These are phyloP conservation scores for Drosophila novamexicana DNA, from an alignment of 1,140 invertebrate species.

Conservation along the genomic window DNA sequence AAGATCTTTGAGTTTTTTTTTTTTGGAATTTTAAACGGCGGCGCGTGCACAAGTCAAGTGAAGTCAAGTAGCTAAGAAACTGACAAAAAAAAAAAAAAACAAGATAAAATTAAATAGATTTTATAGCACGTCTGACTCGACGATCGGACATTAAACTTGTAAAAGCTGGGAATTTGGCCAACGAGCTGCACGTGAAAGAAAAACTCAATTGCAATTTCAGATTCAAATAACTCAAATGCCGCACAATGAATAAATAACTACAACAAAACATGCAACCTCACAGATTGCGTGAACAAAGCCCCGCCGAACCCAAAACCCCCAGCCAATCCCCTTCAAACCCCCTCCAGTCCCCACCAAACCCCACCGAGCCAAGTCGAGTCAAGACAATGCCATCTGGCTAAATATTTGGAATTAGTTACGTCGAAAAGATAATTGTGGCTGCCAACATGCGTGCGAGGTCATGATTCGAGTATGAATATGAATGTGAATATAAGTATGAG, in stretches of 20 bases:
- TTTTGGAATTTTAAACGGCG: background rate
- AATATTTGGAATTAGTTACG: constrained; percentile 56
- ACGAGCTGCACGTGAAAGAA: constrained; percentile 44
- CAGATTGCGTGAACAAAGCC: constrained; percentile 70
- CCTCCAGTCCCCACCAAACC: background rate
- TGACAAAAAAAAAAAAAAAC: too few species aligned
- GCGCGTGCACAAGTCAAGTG: constrained; percentile 30
- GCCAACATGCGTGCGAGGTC: constrained; percentile 51
- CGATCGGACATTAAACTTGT: constrained; percentile 76
- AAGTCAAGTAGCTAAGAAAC: constrained; percentile 30
- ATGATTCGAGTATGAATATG: constrained; percentile 16
- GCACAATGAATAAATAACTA: constrained; percentile 74
- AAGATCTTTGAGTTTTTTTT: too few species aligned
- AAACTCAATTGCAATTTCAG: constrained; percentile 68
- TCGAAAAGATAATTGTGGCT: constrained; percentile 34
- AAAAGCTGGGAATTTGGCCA: constrained; percentile 68
- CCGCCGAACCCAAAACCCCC: background rate
- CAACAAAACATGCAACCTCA: constrained; percentile 66
- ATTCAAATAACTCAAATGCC: constrained; percentile 66
- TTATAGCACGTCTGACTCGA: background rate
- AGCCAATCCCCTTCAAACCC: background rate
- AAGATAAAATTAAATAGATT: too few species aligned
- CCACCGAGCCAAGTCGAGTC: background rate
- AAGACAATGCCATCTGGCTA: constrained; percentile 60
- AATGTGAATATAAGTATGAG: background rate